A percentile compares a stretch with the other conserved stretches of the same genome.
phyloP scores from a whole-genome alignment of 2,888 invertebrate genomes.

The Aphidoletes aphidimyza region DNA sequence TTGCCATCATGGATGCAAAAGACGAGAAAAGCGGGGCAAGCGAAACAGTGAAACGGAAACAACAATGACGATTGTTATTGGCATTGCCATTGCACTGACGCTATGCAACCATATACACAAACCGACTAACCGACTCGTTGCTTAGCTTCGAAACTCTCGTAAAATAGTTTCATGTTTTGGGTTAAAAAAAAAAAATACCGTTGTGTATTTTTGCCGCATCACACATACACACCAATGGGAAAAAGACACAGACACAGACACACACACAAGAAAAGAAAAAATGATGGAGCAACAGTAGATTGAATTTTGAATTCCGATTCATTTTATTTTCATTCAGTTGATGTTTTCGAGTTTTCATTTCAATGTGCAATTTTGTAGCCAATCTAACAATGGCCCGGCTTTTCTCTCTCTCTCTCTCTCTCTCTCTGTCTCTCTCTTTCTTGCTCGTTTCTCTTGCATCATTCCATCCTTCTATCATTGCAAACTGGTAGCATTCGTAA shows the following conservation, averaged over 20 bases:
- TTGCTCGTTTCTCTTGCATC: too few relatives aligned
- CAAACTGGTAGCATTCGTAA: background rate
- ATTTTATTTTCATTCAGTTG: constrained; percentile 43
- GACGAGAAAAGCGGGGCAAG: background rate
- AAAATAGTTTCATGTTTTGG: constrained; percentile 37
- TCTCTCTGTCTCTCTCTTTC: too few relatives aligned
- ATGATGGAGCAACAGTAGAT: constrained; percentile 27
- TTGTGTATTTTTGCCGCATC: background rate
- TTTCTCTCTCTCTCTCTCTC: background rate
- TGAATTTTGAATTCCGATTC: constrained; percentile 38
- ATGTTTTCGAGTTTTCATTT: constrained; percentile 8
- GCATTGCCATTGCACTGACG: background rate
- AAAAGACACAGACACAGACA: too few relatives aligned
- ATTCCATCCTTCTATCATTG: constrained; percentile 9
- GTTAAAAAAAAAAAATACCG: constrained; percentile 28
- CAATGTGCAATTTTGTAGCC: background rate
- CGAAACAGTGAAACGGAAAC: constrained; percentile 9
- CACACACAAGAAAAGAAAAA: constrained; percentile 3
- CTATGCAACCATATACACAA: background rate
- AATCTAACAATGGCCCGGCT: background rate
- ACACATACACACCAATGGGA: background rate
- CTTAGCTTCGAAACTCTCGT: constrained; percentile 10
- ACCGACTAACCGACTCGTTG: background rate
- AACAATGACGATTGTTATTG: constrained; percentile 48
- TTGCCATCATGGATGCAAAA: too few relatives aligned